Evolutionary conservation across 2,113 vertebrate species (phyloP), one percentile per base, ranked within the genome.

Genomic region (Syngnathus typhle): DNA sequence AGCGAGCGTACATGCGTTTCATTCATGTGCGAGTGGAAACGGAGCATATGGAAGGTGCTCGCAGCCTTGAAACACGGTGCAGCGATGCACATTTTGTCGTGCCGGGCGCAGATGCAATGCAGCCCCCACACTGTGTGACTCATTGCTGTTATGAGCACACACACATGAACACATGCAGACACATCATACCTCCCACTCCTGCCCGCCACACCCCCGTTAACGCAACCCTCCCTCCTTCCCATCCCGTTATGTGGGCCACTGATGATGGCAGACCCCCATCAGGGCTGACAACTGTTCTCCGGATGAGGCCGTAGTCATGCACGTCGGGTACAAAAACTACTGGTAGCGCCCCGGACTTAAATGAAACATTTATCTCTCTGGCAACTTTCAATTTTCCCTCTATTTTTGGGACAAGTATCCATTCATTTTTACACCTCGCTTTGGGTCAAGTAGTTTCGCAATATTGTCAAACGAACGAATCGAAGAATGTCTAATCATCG

Each of bases 51-150:
- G 10, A 44, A 44, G 21, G 21, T 23, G 16, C 38, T 44, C 21
- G 55, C 55, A 41, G 59, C 38, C 19, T 60, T 85, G 77, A 86
- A 86, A 82, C 70, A 79, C 70, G 85, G 73, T 85, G 82, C 75
- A 87, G 86, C 65, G 72, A 67, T 78, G 75, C 74, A 69, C 80
- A 62, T 82, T 89, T 61, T 79, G 80, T 89, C 80, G 71, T 85
- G 81, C 87, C 85, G 86, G 73, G 85, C 79, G 54, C 88, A 90
- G 87, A 91, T 88, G 89, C 83, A 77, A 73, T 67, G 71, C 79
- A 72, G 87, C 85, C 82, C 84, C 79, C 85, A 81, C 85, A 74
- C 81, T 74, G 85, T 44, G 82, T 89, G 88, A 90, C 78, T 87
- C 88, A 89, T 75, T 77, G 76, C 78, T 81, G 82, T 77, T 78